Evolutionary conservation across 2,113 vertebrate genomes (phyloP).

Genomic region (Entomyzon cyanotis): DNA sequence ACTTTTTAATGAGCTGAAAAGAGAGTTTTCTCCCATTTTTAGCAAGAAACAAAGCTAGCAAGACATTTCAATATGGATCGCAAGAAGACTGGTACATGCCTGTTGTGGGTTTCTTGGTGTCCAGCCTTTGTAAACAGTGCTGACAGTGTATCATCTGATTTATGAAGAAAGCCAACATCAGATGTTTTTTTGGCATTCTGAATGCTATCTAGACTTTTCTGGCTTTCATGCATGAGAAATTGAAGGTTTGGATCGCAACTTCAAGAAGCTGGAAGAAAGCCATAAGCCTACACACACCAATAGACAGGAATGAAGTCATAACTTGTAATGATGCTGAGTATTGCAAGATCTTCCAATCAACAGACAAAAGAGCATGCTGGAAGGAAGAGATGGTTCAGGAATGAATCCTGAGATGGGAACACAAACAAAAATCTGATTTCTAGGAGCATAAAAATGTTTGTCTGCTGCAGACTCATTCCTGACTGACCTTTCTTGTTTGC

Average conservation of each 20-base stretch:
- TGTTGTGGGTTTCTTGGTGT: neutral
- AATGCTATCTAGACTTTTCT: neutral
- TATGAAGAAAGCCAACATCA: neutral
- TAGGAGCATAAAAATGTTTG: neutral
- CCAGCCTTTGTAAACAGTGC: neutral
- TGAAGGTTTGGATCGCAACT: neutral
- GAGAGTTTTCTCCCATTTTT: neutral
- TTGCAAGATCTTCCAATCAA: neutral
- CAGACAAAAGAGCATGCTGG: neutral
- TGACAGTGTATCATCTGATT: neutral
- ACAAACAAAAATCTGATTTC: neutral
- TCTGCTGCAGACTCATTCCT: neutral
- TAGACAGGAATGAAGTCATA: conserved; percentile 21
- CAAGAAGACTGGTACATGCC: neutral
- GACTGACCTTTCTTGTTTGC: neutral
- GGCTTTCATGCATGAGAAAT: neutral
- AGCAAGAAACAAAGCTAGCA: neutral
- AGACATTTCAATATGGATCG: neutral
- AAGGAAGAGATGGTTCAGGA: neutral
- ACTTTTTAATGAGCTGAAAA: neutral
- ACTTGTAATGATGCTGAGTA: conserved; percentile 1
- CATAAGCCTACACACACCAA: neutral
- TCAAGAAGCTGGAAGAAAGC: conserved; percentile 6
- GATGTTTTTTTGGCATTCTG: neutral
- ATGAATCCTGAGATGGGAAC: neutral